Evolutionary conservation across 1,140 invertebrate species (phyloP), one percentile per base, ranked within the genome.

Genomic region (Fopius arisanus): DNA sequence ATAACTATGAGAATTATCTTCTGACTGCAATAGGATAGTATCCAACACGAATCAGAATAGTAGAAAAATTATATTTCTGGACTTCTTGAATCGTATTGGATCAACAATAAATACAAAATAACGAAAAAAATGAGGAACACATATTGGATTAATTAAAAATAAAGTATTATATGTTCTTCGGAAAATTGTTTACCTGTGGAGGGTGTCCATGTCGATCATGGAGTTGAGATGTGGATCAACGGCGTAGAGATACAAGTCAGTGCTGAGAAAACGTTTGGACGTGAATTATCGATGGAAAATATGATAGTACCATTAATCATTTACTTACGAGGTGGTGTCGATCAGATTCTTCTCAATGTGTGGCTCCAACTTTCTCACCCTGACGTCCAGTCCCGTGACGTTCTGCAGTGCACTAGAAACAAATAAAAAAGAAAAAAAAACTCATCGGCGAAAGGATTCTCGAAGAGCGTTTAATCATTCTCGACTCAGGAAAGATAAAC

Each of bases 241-340:
- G 0, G 93, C 95, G 80, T 96, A 96, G 37, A 96, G 88, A 75
- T 94, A 96, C 86, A 96, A 89, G 77, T 96, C 94, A 28, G 94
- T 96, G 26, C 94, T 95, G 85, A 78, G 91, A 91, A 73, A 76
- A 76, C 75, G 37, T 43, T 65, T 62, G 19, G 41, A 41, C 19
- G 26, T 29, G 40, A 54, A 68, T 43, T 40, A 28, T 43, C n/a
- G n/a, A n/a, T n/a, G n/a, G n/a, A n/a, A n/a, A n/a, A n/a, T n/a
- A n/a, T n/a, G n/a, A n/a, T n/a, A n/a, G n/a, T n/a, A n/a, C n/a
- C 14, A 10, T 43, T 54, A 75, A 67, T 74, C 26, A 12, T 41
- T 43, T 67, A 71, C 92, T 92, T 90, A 95, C 93, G 92, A 92
- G 26, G 88, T 89, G 70, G 90, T 86, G 77, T 92, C 91, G 73